A percentile compares a stretch with the other conserved stretches of the same genome.
Conservation (phyloP, 2,797 vertebrate genomes). For the Streptopelia turtur region DNA sequence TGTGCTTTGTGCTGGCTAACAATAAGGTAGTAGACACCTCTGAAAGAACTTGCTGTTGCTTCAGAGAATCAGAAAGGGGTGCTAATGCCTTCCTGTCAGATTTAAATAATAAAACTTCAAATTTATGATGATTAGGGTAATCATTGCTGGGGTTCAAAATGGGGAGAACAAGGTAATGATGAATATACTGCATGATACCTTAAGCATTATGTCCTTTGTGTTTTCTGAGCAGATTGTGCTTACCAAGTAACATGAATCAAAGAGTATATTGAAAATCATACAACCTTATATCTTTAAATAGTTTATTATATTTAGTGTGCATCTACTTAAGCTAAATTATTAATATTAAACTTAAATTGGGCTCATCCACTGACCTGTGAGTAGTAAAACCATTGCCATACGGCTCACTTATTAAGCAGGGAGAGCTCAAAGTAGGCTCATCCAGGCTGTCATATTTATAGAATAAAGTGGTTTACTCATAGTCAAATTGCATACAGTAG, state of each 20-base stretch:
- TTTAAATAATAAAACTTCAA: not conserved
- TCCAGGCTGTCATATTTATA: no score
- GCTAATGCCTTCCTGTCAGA: not conserved
- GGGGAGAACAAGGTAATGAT: not conserved
- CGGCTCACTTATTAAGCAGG: no score
- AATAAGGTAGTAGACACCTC: not conserved
- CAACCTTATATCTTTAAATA: not conserved
- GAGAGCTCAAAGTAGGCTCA: no score
- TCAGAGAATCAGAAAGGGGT: not conserved
- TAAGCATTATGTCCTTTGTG: not conserved
- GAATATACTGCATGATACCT: not conserved
- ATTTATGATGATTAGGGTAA: not conserved
- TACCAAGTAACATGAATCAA: not conserved
- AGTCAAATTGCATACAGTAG: no score
- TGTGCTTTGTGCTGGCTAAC: not conserved
- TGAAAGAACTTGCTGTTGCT: not conserved
- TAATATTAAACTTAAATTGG: no score
- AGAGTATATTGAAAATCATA: no score
- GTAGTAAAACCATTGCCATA: no score
- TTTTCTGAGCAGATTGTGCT: not conserved
- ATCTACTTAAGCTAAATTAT: no score
- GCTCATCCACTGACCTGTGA: no score
- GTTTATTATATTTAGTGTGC: not conserved
- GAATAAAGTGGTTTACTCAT: no score
- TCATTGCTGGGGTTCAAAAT: not conserved